Conservation (phyloP, 2,888 invertebrate genomes). For the Dasypolia templi region DNA sequence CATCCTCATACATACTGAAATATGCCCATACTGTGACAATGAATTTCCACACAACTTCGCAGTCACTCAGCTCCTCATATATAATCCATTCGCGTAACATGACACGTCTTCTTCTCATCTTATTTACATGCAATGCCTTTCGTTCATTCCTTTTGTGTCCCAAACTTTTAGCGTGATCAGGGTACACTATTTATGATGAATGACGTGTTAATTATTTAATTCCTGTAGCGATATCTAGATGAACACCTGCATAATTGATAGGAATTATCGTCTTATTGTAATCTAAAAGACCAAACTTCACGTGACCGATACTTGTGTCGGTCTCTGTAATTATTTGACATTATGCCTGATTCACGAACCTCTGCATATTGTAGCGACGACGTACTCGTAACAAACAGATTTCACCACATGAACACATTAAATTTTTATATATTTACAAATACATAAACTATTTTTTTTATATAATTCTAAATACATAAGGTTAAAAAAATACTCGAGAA, state of each 20-base stretch:
- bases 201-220: conserved; percentile 2
- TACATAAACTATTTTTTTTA: too few species aligned
- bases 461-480: too few species aligned
- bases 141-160: background rate
- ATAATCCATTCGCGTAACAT: background rate
- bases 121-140: background rate
- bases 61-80: background rate
- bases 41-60: background rate
- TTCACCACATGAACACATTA: too few species aligned
- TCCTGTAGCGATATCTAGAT: conserved; percentile 28
- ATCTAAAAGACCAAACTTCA: conserved; percentile 4
- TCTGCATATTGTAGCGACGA: too few species aligned
- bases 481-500: too few species aligned
- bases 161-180: background rate
- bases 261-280: conserved; percentile 17
- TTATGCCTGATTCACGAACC: too few species aligned
- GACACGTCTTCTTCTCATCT: background rate
- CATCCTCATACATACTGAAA: background rate
- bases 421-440: too few species aligned
- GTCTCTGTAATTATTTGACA: background rate
- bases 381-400: too few species aligned
- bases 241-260: conserved; percentile 47
- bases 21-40: background rate
- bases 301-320: background rate
- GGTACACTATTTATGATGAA: background rate